Evolutionary conservation across 2,888 invertebrate species (phyloP), one percentile per base, ranked within the genome.

Genomic region (Crocallis elinguaria): DNA sequence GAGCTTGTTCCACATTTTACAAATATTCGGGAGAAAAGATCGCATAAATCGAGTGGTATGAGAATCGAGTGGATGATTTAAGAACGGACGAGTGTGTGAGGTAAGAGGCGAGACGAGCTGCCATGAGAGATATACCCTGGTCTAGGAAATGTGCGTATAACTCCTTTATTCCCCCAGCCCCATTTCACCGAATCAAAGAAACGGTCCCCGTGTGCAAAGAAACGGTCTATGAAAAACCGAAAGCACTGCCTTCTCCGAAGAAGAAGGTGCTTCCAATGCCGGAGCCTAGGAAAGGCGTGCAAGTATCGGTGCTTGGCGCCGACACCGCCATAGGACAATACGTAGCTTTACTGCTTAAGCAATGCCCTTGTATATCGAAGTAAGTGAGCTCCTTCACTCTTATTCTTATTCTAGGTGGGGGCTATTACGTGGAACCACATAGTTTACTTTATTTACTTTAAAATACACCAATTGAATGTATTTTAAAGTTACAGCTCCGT

Each of bases 221-320:
- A 38, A 56, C 67, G 29, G 55, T 38, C 30, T 46, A 58, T 16
- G 50, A 63, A 33, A 45, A 57, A 21, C 69, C 66, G 29, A 79
- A 81, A 57, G 81, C 82, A 25, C 54, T 84, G 62, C 76, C 79
- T 6, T 64, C 74, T 11, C 79, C 79, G 8, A 53, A 72, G 43
- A 72, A 70, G 57, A 66, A 69, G 59, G 49, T 64, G 50, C 45
- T 66, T 54, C 57, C 78, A 21, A 42, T 79, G 62, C 83, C 83
- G 56, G 54, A 70, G 39, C 66, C 75, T 67, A 73, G 84, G 58
- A 74, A 80, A 0, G 88, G 87, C 9, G 77, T 90, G 42, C 88
- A 88, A 49, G 85, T 92, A 56, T 77, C 89, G 36, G 64, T 93
- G 45, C 84, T 93, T 57, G 93, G 93, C 1, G 93, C 92, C 2